A percentile compares a stretch with the other conserved stretches of the same genome.
These are phyloP conservation scores for Plemyria rubiginata DNA, from an alignment of 2,888 invertebrate genomes.

Conservation along the genomic window DNA sequence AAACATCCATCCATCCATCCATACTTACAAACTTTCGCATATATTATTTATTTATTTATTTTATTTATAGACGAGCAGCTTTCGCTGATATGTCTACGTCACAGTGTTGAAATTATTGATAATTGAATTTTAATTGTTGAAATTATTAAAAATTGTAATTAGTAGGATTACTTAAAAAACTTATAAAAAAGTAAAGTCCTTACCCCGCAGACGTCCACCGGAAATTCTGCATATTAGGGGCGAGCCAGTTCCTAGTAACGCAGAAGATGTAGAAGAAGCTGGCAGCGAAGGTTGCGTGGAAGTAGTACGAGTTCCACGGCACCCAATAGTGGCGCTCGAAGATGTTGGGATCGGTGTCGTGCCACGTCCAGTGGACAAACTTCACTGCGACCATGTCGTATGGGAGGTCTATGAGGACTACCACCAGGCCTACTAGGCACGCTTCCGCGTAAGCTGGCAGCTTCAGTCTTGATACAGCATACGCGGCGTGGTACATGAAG, in stretches of 20 bases:
- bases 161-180: too few species aligned
- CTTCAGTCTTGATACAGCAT: constrained; percentile 83
- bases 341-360: constrained; percentile 89
- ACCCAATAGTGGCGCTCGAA: constrained; percentile 92
- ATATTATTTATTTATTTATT: too few species aligned
- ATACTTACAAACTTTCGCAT: too few species aligned
- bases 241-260: constrained; percentile 81
- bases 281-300: constrained; percentile 90
- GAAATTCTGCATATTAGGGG: constrained; percentile 65
- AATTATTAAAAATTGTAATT: too few species aligned
- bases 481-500: constrained; percentile 85
- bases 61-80: too few species aligned
- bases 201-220: constrained; percentile 86
- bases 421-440: constrained; percentile 88
- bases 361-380: constrained; percentile 94
- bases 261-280: constrained; percentile 89
- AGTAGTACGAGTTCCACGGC: constrained; percentile 93
- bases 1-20: too few species aligned
- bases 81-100: too few species aligned
- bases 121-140: too few species aligned
- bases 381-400: constrained; percentile 92
- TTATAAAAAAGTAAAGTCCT: constrained; percentile 37
- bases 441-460: constrained; percentile 85
- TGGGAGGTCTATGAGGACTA: constrained; percentile 90
- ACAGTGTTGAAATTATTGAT: too few species aligned